These are phyloP conservation scores for Scopus umbretta DNA, from an alignment of 2,113 vertebrate genomes.

Conservation along the genomic window DNA sequence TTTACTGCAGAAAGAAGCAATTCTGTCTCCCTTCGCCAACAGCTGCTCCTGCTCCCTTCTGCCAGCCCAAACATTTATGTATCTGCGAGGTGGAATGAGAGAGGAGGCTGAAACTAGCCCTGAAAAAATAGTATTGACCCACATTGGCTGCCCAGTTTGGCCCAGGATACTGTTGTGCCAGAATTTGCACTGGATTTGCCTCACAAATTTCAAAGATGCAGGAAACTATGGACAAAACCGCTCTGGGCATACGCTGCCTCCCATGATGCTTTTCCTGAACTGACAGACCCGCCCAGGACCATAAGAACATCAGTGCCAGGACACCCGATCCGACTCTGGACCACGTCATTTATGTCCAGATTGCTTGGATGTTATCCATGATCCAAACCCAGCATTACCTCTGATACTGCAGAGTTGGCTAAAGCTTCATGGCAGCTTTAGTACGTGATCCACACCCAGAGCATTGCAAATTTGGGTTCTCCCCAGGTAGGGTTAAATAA, in stretches of 20 bases:
- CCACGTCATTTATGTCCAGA: neutral
- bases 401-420: neutral
- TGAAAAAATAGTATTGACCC: neutral
- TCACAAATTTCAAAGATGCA: neutral
- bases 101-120: neutral
- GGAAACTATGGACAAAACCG: neutral
- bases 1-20: accelerated
- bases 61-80: neutral
- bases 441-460: neutral
- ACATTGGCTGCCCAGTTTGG: neutral
- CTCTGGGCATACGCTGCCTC: accelerated
- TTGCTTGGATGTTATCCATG: too few relatives aligned
- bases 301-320: neutral
- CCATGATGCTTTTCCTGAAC: neutral
- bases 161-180: neutral
- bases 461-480: neutral
- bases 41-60: neutral
- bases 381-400: neutral
- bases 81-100: neutral
- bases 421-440: neutral
- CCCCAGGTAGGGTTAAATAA: accelerated
- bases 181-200: neutral
- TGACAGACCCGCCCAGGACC: neutral
- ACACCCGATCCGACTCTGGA: accelerated
- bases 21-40: neutral